A percentile compares a stretch with the other conserved stretches of the same genome.
Evolutionary conservation across 2,113 vertebrate species (phyloP).

Genomic region (Potamarius usumacintae): DNA sequence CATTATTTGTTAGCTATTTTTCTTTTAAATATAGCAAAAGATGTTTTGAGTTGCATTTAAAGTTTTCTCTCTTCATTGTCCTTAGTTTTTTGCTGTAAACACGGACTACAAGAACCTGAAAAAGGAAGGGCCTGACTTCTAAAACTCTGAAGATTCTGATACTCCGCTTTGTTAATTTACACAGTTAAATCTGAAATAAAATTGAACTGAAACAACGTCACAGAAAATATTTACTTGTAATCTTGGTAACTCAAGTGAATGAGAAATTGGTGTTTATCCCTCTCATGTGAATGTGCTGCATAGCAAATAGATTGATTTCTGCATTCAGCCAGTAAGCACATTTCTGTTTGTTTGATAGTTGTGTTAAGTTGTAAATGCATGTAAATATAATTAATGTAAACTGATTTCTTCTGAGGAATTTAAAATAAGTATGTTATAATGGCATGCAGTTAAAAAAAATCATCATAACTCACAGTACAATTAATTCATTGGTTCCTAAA

Average conservation of each 20-base stretch:
- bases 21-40: neutral
- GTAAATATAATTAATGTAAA: neutral
- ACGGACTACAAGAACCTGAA: constrained; percentile 90
- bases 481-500: neutral
- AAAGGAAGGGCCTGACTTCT: constrained; percentile 89
- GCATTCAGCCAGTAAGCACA: neutral
- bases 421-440: neutral
- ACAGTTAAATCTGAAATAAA: neutral
- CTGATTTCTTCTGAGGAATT: neutral
- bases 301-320: neutral
- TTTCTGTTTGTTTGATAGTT: constrained; percentile 4
- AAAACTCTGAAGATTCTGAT: constrained; percentile 50
- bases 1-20: neutral
- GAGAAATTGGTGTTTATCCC: neutral
- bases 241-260: neutral
- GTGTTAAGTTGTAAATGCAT: neutral
- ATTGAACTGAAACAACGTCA: neutral
- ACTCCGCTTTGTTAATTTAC: neutral
- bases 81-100: constrained; percentile 81
- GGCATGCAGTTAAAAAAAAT: neutral
- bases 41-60: neutral
- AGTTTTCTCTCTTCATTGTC: neutral
- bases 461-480: neutral
- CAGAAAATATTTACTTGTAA: neutral
- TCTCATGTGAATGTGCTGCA: neutral